These are phyloP conservation scores for Sebastes flavidus DNA, from an alignment of 2,797 vertebrate genomes.

Conservation along the genomic window DNA sequence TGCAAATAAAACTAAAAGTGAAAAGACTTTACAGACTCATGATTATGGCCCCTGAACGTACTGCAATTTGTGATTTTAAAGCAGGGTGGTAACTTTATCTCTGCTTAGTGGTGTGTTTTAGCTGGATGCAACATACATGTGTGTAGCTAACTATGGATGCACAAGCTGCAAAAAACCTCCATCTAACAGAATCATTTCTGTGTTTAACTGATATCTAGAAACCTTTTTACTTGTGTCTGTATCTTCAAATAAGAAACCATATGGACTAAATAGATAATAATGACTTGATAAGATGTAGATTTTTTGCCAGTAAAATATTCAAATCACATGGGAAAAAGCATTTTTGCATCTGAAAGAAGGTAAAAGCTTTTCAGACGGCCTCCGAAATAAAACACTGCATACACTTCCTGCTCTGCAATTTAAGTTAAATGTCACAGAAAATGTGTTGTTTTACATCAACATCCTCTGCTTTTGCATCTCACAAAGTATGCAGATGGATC, in stretches of 20 bases:
- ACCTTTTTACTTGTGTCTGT: not conserved
- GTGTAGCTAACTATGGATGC: too few species aligned
- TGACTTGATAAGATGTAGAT: not conserved
- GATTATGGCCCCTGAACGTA: not conserved
- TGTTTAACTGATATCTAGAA: not conserved
- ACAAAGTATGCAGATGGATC: not conserved
- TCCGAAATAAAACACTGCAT: not conserved
- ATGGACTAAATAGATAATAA: not conserved
- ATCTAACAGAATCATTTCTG: not conserved
- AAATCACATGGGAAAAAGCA: not conserved
- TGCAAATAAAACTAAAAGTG: conserved; percentile 18
- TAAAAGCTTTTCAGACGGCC: not conserved
- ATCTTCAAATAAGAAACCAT: not conserved
- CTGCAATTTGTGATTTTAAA: not conserved
- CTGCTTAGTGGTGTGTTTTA: not conserved
- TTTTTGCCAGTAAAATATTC: not conserved
- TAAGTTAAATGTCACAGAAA: not conserved
- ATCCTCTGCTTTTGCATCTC: not conserved
- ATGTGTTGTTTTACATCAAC: not conserved
- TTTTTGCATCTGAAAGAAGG: not conserved
- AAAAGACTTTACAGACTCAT: conserved; percentile 32
- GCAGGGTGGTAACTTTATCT: not conserved
- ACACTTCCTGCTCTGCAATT: not conserved
- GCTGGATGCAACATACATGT: not conserved
- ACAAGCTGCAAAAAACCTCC: not conserved